phyloP scores from a whole-genome alignment of 1,140 invertebrate genomes.

The Trachymyrmex septentrionalis region DNA sequence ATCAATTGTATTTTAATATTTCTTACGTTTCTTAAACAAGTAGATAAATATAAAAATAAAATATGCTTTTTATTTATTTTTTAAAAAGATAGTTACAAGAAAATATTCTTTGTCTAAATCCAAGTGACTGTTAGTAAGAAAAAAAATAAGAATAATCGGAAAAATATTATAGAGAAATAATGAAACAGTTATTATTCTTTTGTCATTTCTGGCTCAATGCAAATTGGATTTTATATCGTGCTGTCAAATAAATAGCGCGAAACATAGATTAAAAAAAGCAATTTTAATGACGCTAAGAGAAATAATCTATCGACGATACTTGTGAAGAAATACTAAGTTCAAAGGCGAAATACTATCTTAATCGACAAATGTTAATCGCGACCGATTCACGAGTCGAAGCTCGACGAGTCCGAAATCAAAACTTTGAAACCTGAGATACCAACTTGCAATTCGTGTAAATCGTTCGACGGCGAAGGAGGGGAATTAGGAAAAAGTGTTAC shows the following conservation, averaged over 20 bases:
- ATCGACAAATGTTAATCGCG: slow-evolving; percentile 69
- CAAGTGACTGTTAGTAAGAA: neutral
- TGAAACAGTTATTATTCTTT: neutral
- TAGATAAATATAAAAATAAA: neutral
- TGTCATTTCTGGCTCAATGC: neutral
- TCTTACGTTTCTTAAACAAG: neutral
- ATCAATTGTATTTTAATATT: neutral
- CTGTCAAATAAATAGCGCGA: neutral
- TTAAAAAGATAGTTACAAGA: neutral
- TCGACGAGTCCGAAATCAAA: slow-evolving; percentile 55
- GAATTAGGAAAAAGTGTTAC: slow-evolving; percentile 52
- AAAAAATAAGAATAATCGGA: neutral
- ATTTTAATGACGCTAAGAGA: neutral
- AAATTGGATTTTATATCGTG: neutral
- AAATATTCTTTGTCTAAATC: neutral
- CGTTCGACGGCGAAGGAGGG: neutral
- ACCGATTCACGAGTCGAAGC: slow-evolving; percentile 55
- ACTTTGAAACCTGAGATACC: slow-evolving; percentile 55
- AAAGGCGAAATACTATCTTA: slow-evolving; percentile 62
- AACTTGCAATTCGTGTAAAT: slow-evolving; percentile 64
- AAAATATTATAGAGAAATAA: neutral
- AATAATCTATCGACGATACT: slow-evolving; percentile 18
- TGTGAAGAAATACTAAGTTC: slow-evolving; percentile 9
- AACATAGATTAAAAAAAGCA: neutral
- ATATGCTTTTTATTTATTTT: neutral